Evolutionary conservation across 2,113 vertebrate species (phyloP), one percentile per base, ranked within the genome.

Genomic region (Paraplagusia blochii): DNA sequence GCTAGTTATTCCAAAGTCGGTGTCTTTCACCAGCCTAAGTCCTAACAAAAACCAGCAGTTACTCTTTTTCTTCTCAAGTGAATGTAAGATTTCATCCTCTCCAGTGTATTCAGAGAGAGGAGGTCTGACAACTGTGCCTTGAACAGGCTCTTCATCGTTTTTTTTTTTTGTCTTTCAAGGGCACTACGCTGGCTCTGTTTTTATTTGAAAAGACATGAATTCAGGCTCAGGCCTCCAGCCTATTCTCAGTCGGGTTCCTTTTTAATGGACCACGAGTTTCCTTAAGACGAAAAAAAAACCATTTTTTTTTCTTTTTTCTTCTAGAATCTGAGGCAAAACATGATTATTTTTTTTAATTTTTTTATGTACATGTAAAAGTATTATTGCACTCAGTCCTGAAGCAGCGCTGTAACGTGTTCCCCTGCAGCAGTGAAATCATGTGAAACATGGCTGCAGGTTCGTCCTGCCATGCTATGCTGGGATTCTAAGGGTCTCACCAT

Each of bases 351-450:
- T 39, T 60, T 22, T 57, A 60, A 29, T 53, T 54, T 35, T 12
- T 38, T 29, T 34, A 48, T 49, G 22, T 53, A 16, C 53, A 50
- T 18, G 16, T 68, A 51, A 62, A 74, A 66, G 40, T 66, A 53
- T 48, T 72, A 55, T 81, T 83, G 72, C 84, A 80, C 85, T 84
- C 57, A 12, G 63, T 64, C 43, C 58, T 58, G 29, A 71, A 74
- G 52, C 73, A 79, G 81, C 81, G 61, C 84, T 82, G 87, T 82
- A 85, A 74, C 80, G 79, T 82, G 72, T 52, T 76, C 72, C 68
- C 67, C 66, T 53, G 58, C 59, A 58, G 54, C 53, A 71, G 65
- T 77, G 69, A 76, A 76, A 66, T 58, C 48, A 66, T 71, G 78
- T 83, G 74, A 83, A 77, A 54, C 63, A 63, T 17, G 12, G 69